phyloP scores from a whole-genome alignment of 2,797 vertebrate genomes.

The Gobio occitaniae region DNA sequence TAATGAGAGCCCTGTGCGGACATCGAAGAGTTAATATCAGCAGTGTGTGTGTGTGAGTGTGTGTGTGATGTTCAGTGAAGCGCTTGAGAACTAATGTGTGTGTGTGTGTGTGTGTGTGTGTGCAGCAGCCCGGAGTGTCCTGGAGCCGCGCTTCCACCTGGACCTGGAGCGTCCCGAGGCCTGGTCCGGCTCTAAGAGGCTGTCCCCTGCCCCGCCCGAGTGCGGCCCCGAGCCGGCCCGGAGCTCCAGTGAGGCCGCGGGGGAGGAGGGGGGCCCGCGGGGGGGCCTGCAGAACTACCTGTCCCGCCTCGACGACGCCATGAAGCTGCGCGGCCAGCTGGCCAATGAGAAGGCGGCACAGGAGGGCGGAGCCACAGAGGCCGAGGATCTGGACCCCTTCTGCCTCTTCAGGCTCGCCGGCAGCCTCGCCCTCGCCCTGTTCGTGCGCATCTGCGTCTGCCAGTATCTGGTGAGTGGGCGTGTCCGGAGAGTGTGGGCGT shows the following conservation, averaged over 20 bases:
- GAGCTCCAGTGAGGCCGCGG: constrained; percentile 69
- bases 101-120: constrained; percentile 8
- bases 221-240: constrained; percentile 46
- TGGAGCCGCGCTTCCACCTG: constrained; percentile 76
- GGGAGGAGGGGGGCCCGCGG: constrained; percentile 74
- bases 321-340: constrained; percentile 92
- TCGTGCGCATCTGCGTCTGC: constrained; percentile 91
- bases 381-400: constrained; percentile 92
- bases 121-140: constrained; percentile 30
- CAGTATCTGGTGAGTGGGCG: constrained; percentile 89
- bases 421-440: constrained; percentile 88
- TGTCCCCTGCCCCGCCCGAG: constrained; percentile 73
- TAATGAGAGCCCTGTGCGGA: no score
- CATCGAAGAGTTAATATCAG: no score
- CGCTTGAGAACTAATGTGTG: no score
- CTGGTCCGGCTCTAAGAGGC: constrained; percentile 66
- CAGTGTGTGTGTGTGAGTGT: no score
- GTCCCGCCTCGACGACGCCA: constrained; percentile 92
- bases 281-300: constrained; percentile 87
- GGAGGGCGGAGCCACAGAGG: constrained; percentile 75
- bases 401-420: constrained; percentile 88
- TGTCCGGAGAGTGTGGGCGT: background rate
- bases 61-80: no score
- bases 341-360: constrained; percentile 85
- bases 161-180: constrained; percentile 74